Percentiles rank a stretch among this genome's conserved stretches.
Evolutionary conservation across 2,113 vertebrate species (phyloP).

Genomic region (Eonycteris spelaea): DNA sequence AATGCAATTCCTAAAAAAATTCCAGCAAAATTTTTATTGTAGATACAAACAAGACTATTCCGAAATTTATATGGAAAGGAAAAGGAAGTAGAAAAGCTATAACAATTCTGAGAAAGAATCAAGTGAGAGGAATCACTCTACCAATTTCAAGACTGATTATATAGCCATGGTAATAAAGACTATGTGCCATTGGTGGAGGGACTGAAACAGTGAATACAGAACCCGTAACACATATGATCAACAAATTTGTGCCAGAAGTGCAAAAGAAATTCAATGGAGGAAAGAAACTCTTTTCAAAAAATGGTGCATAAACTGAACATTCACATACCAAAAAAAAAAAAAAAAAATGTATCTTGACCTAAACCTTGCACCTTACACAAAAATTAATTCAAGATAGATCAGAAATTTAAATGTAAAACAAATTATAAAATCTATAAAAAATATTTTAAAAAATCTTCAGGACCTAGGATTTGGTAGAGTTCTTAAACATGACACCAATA

Average conservation of each 20-base stretch:
- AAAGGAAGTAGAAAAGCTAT: not conserved
- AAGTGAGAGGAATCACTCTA: not conserved
- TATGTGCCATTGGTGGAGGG: not conserved
- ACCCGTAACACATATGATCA: not conserved
- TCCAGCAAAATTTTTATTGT: not conserved
- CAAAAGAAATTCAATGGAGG: not conserved
- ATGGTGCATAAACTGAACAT: not conserved
- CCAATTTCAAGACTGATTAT: not conserved
- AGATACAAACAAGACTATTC: not conserved
- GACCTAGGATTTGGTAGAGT: not conserved
- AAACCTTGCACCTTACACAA: not conserved
- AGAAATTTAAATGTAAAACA: constrained; percentile 6
- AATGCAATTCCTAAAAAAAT: not conserved
- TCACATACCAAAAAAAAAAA: not conserved
- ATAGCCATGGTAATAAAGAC: not conserved
- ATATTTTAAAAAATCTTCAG: not conserved
- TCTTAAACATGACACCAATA: not conserved
- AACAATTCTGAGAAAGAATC: not conserved
- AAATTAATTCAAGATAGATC: not conserved
- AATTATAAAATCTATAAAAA: not conserved
- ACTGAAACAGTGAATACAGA: not conserved
- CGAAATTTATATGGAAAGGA: not conserved
- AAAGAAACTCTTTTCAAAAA: not conserved
- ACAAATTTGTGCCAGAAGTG: not conserved
- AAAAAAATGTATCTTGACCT: not conserved